A percentile compares a stretch with the other conserved stretches of the same genome.
These are phyloP conservation scores for Scleropages formosus DNA, from an alignment of 2,797 vertebrate species.

Conservation along the genomic window DNA sequence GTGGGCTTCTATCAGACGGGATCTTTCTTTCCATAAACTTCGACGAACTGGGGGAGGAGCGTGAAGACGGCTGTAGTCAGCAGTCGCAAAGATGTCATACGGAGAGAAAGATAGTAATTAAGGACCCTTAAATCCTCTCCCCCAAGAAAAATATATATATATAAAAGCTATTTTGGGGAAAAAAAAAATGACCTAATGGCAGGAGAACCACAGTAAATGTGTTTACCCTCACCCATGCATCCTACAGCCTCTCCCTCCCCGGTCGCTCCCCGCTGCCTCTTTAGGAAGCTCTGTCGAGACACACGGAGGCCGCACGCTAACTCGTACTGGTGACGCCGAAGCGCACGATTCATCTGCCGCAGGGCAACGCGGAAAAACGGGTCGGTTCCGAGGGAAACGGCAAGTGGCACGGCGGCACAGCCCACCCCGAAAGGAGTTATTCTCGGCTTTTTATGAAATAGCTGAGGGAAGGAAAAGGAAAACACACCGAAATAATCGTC, in stretches of 20 bases:
- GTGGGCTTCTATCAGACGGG: background rate
- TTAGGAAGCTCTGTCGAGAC: constrained; percentile 57
- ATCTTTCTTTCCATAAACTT: too few relatives aligned
- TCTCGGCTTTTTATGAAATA: too few relatives aligned
- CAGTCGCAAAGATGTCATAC: too few relatives aligned
- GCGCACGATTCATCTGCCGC: constrained; percentile 57
- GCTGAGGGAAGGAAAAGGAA: too few relatives aligned
- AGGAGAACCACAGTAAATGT: background rate
- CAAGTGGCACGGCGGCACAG: background rate
- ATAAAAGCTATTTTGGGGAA: background rate
- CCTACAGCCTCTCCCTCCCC: background rate
- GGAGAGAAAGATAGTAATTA: too few relatives aligned
- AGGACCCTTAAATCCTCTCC: background rate
- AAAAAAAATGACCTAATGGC: background rate
- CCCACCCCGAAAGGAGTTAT: too few relatives aligned
- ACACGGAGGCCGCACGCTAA: constrained; percentile 59
- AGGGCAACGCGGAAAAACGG: background rate
- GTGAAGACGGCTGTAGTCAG: too few relatives aligned
- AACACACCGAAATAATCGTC: too few relatives aligned
- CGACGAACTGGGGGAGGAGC: too few relatives aligned
- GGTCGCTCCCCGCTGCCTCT: constrained; percentile 46
- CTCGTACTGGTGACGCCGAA: constrained; percentile 61
- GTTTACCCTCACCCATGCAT: too few relatives aligned
- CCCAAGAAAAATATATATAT: constrained; percentile 10
- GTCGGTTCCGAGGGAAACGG: background rate